Conservation (phyloP, 2,888 invertebrate species). For the Tyria jacobaeae region DNA sequence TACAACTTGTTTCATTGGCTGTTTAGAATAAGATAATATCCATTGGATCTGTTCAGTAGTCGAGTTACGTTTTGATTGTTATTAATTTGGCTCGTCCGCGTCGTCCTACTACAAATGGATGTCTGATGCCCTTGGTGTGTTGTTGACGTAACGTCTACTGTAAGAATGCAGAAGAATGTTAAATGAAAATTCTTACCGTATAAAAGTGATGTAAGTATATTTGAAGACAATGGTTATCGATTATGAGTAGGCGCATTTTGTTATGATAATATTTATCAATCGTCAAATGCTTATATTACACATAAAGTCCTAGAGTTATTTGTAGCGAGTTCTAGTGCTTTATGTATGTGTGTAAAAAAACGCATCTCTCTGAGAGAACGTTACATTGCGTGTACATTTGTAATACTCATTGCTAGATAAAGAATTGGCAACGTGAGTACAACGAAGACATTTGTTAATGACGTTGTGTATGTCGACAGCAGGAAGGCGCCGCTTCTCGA, state of each 20-base stretch:
- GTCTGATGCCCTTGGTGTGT: slow-evolving; percentile 56
- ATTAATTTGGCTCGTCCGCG: slow-evolving; percentile 30
- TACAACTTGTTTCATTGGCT: slow-evolving; percentile 31
- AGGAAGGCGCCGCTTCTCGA: slow-evolving; percentile 52
- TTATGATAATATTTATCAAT: slow-evolving; percentile 56
- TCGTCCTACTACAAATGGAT: slow-evolving; percentile 36
- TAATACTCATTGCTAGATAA: slow-evolving; percentile 29
- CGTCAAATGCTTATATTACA: not conserved
- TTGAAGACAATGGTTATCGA: slow-evolving; percentile 53
- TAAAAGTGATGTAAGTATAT: slow-evolving; percentile 18
- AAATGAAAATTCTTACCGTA: slow-evolving; percentile 58
- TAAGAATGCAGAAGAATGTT: slow-evolving; percentile 63
- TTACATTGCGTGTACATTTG: too few relatives aligned
- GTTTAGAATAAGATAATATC: not conserved
- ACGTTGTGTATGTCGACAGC: slow-evolving; percentile 24
- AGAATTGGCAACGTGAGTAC: slow-evolving; percentile 22
- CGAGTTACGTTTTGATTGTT: slow-evolving; percentile 32
- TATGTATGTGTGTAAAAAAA: too few relatives aligned
- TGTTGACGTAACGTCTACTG: slow-evolving; percentile 58
- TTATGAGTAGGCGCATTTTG: slow-evolving; percentile 39
- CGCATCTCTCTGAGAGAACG: too few relatives aligned
- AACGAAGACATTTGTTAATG: slow-evolving; percentile 29
- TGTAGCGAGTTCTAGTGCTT: too few relatives aligned
- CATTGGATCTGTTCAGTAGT: slow-evolving; percentile 19
- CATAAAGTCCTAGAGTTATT: not conserved